These are phyloP conservation scores for Hafferia zeledoni DNA, from an alignment of 2,797 vertebrate species.

Conservation along the genomic window DNA sequence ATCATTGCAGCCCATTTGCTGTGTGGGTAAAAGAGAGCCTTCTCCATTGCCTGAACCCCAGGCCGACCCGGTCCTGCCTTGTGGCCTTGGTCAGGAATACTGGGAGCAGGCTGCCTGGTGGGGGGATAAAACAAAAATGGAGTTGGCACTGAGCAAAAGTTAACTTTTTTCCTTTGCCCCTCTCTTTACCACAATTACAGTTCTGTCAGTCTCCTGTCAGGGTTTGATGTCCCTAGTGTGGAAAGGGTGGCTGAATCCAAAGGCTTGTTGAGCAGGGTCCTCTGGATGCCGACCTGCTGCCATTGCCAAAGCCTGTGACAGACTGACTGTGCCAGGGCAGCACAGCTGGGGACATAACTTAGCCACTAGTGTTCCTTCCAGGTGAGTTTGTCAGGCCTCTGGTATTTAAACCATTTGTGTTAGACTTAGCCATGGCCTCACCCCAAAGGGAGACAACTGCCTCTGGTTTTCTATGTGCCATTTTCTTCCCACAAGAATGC, in stretches of 20 bases:
- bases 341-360: not conserved
- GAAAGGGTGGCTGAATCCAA: not conserved
- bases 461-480: not conserved
- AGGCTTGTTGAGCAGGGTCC: not conserved
- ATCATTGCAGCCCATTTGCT: not conserved
- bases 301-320: accelerated
- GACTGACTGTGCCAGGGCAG: not conserved
- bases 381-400: not conserved
- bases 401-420: not conserved
- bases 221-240: accelerated
- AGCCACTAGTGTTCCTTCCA: not conserved
- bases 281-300: not conserved
- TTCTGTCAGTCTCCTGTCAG: not conserved
- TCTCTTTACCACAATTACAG: not conserved
- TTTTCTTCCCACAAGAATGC: not conserved
- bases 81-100: slow-evolving; percentile 7
- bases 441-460: not conserved
- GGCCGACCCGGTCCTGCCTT: not conserved
- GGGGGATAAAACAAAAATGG: not conserved
- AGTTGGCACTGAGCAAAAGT: not conserved
- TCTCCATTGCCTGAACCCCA: slow-evolving; percentile 23
- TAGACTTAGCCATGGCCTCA: not conserved
- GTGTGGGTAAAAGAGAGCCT: not conserved
- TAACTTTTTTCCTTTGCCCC: not conserved
- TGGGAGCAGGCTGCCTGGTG: slow-evolving; percentile 52